These are phyloP conservation scores for Mimachlamys varia DNA, from an alignment of 2,888 invertebrate genomes.

Conservation along the genomic window DNA sequence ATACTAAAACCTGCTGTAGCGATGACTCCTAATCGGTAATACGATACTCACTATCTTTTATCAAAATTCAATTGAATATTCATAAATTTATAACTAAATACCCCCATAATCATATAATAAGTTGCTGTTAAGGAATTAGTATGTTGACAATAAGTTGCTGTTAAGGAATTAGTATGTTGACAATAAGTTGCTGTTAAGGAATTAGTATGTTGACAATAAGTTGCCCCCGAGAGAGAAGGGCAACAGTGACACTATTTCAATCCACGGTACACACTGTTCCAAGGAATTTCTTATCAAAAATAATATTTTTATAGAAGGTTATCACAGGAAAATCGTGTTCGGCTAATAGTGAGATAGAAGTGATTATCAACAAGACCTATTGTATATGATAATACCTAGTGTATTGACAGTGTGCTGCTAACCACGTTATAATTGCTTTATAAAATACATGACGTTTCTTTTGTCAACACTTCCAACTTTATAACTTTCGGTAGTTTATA, in stretches of 20 bases:
- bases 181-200: neutral
- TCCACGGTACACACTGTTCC: neutral
- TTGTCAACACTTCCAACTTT: conserved; percentile 21
- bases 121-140: no score
- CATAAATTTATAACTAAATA: neutral
- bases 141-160: no score
- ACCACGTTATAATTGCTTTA: neutral
- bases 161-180: no score
- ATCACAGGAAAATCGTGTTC: neutral
- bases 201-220: neutral
- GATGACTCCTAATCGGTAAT: no score
- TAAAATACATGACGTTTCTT: conserved; percentile 18
- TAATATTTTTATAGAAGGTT: neutral
- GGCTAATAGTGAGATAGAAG: neutral
- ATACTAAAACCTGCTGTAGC: no score
- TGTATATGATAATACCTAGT: neutral
- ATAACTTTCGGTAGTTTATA: conserved; percentile 24
- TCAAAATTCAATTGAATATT: neutral
- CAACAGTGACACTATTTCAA: neutral
- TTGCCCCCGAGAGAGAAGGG: neutral
- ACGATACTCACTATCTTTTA: neutral
- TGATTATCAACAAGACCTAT: neutral
- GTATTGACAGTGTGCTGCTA: neutral
- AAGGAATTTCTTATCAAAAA: neutral
- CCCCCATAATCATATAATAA: neutral